phyloP scores from a whole-genome alignment of 1,140 invertebrate species.

The Drosophila mauritiana region DNA sequence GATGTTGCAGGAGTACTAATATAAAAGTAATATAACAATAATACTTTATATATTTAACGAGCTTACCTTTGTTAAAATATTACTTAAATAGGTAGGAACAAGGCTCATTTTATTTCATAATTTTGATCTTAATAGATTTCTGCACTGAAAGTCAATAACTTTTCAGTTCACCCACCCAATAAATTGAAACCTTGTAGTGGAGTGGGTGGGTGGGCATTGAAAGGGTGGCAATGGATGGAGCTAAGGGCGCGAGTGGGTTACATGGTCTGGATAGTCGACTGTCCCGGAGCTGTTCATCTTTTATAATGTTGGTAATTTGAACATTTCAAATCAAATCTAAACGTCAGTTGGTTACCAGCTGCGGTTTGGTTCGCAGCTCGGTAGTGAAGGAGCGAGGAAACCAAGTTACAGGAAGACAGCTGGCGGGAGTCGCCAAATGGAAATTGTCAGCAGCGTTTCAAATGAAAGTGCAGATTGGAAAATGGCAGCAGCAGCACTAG shows the following conservation, averaged over 20 bases:
- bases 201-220: constrained; percentile 4
- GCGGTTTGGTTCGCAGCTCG: constrained; percentile 46
- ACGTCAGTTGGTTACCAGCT: constrained; percentile 80
- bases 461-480: constrained; percentile 81
- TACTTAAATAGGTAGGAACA: too few species aligned
- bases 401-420: constrained; percentile 1
- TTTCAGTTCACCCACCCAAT: constrained; percentile 1
- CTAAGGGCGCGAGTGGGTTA: constrained; percentile 15
- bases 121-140: too few species aligned
- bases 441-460: constrained; percentile 79
- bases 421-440: constrained; percentile 63
- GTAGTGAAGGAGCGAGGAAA: constrained; percentile 6
- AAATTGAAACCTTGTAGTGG: background rate
- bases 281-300: constrained; percentile 64
- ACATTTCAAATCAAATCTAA: constrained; percentile 82
- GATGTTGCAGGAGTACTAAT: too few species aligned
- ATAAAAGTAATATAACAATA: background rate
- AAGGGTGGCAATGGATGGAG: constrained; percentile 1
- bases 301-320: constrained; percentile 83
- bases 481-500: constrained; percentile 58
- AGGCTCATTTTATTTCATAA: too few species aligned
- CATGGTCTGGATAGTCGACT: constrained; percentile 13
- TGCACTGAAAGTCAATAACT: background rate
- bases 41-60: too few species aligned
- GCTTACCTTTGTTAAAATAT: too few species aligned